A percentile compares a stretch with the other conserved stretches of the same genome.
Conservation (phyloP, 1,140 invertebrate species). For the Macrosteles quadrilineatus region DNA sequence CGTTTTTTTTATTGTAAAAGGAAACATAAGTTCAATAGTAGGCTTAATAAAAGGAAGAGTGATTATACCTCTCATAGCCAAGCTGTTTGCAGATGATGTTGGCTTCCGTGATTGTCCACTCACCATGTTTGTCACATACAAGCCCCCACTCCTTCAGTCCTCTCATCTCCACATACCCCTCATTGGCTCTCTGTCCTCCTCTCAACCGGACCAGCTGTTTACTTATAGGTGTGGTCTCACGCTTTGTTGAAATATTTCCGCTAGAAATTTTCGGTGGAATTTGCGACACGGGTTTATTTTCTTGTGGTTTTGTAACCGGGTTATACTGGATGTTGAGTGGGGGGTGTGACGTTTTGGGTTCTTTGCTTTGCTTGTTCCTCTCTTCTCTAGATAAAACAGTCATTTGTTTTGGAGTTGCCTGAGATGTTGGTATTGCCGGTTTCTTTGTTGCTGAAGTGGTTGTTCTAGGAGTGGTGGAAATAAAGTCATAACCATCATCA, state of each 20-base stretch:
- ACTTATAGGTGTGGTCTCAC: slow-evolving; percentile 28
- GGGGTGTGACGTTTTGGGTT: too few species aligned
- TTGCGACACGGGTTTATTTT: neutral
- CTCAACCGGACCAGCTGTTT: slow-evolving; percentile 55
- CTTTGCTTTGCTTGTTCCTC: neutral
- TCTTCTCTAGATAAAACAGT: neutral
- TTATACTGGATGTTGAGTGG: too few species aligned
- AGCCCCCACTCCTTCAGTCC: slow-evolving; percentile 55
- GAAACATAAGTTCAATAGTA: too few species aligned
- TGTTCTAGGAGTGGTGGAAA: neutral
- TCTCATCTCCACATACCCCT: slow-evolving; percentile 52
- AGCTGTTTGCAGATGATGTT: slow-evolving; percentile 58
- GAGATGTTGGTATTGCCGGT: neutral
- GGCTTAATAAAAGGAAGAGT: too few species aligned
- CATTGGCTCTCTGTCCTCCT: slow-evolving; percentile 53
- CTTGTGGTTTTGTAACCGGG: too few species aligned
- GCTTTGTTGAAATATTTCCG: neutral
- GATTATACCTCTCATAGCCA: slow-evolving; percentile 57
- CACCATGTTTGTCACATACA: slow-evolving; percentile 54
- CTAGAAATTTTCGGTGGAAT: neutral
- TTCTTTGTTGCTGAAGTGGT: neutral
- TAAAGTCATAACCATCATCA: neutral
- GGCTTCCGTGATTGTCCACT: slow-evolving; percentile 57
- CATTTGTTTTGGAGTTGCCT: neutral
- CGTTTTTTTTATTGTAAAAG: too few species aligned